Percentiles rank a stretch among this genome's conserved stretches.
Evolutionary conservation across 2,113 vertebrate species (phyloP).

Genomic region (Clarias gariepinus): DNA sequence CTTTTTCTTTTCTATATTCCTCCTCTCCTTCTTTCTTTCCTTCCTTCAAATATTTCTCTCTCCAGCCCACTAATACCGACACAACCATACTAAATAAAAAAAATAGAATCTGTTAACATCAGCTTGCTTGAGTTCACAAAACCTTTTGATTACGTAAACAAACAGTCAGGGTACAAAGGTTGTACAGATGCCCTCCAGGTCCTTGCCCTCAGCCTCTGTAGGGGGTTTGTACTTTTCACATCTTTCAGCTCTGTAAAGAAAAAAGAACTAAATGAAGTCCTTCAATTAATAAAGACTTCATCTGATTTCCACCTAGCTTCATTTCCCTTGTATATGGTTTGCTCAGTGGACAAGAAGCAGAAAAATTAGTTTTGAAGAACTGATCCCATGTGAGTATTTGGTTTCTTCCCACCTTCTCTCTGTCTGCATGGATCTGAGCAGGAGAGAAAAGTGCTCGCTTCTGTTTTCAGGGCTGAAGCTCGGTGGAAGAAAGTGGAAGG

Average conservation of each 20-base stretch:
- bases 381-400: neutral
- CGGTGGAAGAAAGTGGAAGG: neutral
- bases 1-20: neutral
- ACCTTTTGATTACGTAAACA: slow-evolving; percentile 4
- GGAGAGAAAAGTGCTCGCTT: neutral
- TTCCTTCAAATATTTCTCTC: neutral
- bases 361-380: neutral
- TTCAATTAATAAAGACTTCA: neutral
- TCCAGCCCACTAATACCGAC: neutral
- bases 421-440: neutral
- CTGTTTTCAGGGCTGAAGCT: neutral
- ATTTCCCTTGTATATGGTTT: neutral
- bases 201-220: neutral
- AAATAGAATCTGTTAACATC: neutral
- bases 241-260: neutral
- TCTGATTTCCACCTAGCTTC: neutral
- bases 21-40: neutral
- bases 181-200: neutral
- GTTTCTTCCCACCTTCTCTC: neutral
- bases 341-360: neutral
- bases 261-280: neutral
- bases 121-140: neutral
- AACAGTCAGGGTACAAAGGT: neutral
- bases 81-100: neutral
- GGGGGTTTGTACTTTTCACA: neutral